Base-by-base conservation (phyloP, 92 coral and sea anemone species). In the Parazoanthus darwini region DNA sequence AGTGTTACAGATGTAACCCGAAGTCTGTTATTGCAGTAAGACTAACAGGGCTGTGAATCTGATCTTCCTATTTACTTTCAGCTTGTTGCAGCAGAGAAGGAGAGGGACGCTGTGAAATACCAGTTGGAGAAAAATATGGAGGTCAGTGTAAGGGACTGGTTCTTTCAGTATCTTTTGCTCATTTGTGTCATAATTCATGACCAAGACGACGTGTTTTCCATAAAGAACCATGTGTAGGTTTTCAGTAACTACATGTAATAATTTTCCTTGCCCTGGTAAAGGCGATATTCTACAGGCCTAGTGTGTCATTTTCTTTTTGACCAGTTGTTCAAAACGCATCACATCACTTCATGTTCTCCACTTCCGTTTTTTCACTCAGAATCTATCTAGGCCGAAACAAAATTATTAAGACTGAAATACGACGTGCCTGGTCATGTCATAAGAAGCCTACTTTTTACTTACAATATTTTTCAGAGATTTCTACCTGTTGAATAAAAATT, bases 71-170 rank as follows among this genome's bases (percentile, higher is more conserved):
- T 23, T 76, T 46, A 16, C 81, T 89, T 87, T 35, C 76, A 95
- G 98, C 91, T 95, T 51, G 88, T 93, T 46, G 54, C 90, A 36
- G 96, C 96, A 37, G 98, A 95, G 81, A 90, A 86, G 77, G 96
- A 94, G 13, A 87, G 98, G 82, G 94, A 95, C 82, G 38, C 88
- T 70, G 92, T 92, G 37, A 85, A 86, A 50, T 77, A 78, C 71
- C 93, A 95, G 46, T 85, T 95, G 65, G 78, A 90, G 10, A 90
- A 90, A 35, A 76, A 93, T 36, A 81, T 51, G 42, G 96, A 95
- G 98, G 98, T 95, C 73, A 90, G 63, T 65, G 58, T 33, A 0
- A 35, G 6, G 68, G 72, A 15, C 23, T 4, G 18, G 23, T 18
- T 29, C 25, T 36, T 16, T 29, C 25, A 58, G 9, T 51, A 1